Evolutionary conservation across 2,797 vertebrate genomes (phyloP).

Genomic region (Synanceia verrucosa): DNA sequence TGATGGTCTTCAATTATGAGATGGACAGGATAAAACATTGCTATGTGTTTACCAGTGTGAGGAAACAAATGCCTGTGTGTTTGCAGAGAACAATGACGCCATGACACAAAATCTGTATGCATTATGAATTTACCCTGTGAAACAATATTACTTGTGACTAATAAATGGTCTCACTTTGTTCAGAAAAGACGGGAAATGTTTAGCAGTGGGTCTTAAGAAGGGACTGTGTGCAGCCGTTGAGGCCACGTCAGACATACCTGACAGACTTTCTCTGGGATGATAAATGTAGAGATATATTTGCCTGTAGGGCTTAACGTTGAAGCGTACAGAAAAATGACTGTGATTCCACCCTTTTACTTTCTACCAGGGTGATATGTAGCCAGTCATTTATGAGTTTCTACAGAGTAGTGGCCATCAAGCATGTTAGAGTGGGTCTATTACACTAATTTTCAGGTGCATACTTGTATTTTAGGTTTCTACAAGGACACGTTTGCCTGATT

Average conservation of each 20-base stretch:
- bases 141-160: background rate
- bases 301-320: background rate
- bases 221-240: background rate
- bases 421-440: background rate
- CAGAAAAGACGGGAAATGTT: background rate
- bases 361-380: background rate
- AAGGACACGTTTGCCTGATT: background rate
- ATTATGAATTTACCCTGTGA: background rate
- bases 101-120: background rate
- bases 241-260: background rate
- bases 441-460: background rate
- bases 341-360: background rate
- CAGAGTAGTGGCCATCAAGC: background rate
- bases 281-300: background rate
- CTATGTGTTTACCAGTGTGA: background rate
- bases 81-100: background rate
- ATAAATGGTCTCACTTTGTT: background rate
- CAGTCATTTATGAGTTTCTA: no score
- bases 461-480: background rate
- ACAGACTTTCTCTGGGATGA: background rate
- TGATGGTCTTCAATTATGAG: constrained; percentile 6
- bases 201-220: background rate
- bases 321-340: background rate
- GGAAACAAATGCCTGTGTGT: background rate
- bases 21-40: background rate